These are phyloP conservation scores for Tychaedon coryphoeus DNA, from an alignment of 2,113 vertebrate species.

Conservation along the genomic window DNA sequence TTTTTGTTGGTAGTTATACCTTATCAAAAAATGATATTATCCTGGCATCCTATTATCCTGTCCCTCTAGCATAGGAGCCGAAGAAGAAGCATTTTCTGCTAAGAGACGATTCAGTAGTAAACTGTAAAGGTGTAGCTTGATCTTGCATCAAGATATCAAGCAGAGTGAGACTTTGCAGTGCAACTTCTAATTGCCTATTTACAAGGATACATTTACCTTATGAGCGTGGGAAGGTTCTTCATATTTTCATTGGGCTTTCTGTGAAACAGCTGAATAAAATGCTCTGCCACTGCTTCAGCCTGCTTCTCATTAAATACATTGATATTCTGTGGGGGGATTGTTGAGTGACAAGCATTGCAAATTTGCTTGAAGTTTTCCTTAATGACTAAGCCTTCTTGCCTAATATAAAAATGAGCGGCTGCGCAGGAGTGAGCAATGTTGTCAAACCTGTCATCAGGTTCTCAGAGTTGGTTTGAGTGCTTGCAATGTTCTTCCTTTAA, in stretches of 20 bases:
- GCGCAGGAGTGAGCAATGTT: conserved; percentile 37
- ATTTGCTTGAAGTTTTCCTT: conserved; percentile 36
- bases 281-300: not conserved
- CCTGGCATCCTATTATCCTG: not conserved
- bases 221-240: not conserved
- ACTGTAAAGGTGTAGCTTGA: not conserved
- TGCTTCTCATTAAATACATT: not conserved
- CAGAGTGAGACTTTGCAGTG: not conserved
- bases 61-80: not conserved
- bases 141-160: not conserved
- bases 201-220: not conserved
- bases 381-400: conserved; percentile 48
- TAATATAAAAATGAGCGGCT: conserved; percentile 46
- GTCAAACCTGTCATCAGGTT: conserved; percentile 58
- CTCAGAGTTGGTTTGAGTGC: conserved; percentile 23
- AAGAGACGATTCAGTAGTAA: not conserved
- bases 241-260: not conserved
- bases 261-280: not conserved
- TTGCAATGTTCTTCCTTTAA: conserved; percentile 42
- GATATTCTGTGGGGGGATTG: not conserved
- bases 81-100: not conserved
- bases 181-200: not conserved
- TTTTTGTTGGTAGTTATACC: not conserved
- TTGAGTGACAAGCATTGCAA: conserved; percentile 48
- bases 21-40: not conserved